Base-by-base conservation (phyloP, 1,140 invertebrate species). In the Diorhabda sublineata region DNA sequence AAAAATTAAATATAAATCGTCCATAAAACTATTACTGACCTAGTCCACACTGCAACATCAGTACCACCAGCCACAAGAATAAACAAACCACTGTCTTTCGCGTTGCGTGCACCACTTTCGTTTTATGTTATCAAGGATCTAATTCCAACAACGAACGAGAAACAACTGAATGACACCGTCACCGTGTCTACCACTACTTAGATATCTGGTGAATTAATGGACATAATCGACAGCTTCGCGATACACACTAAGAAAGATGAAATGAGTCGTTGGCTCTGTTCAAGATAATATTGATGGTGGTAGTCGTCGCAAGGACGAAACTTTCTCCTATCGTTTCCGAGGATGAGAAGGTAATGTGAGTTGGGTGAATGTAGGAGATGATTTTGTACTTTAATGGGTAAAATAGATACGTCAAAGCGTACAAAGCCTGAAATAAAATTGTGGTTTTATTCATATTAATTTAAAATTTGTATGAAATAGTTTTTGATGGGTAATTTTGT, bases 241-340 rank as follows among this genome's bases (percentile, higher is more conserved):
- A 26, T 26, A 1, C 26, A 1, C 26, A 26, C 26, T 26, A 26
- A 26, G 26, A 26, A 26, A 26, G 26, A 26, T 26, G 26, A 26
- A 26, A 26, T 26, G 26, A 26, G 26, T 26, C 1, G 26, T 26
- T 26, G 26, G 26, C 1, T 26, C 26, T 26, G 26, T 26, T 26
- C 26, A 26, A 26, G 26, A 26, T 26, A 26, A 26, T 52, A 52
- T 6, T 52, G 47, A 52, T 52, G 47, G 47, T 52, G 47, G n/a
- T 52, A 52, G 47, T 52, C n/a, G 47, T 52, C n/a, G 47, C 47
- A 52, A 52, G 47, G 47, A 52, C 47, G 47, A 52, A 52, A 52
- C 47, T 52, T 52, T 52, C 47, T 52, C 47, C n/a, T 8, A 8
- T 52, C 47, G 6, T 6, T 6, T 6, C 47, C 47, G 47, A 52